Evolutionary conservation across 1,140 invertebrate species (phyloP), one percentile per base, ranked within the genome.

Genomic region (Drosophila pandora): DNA sequence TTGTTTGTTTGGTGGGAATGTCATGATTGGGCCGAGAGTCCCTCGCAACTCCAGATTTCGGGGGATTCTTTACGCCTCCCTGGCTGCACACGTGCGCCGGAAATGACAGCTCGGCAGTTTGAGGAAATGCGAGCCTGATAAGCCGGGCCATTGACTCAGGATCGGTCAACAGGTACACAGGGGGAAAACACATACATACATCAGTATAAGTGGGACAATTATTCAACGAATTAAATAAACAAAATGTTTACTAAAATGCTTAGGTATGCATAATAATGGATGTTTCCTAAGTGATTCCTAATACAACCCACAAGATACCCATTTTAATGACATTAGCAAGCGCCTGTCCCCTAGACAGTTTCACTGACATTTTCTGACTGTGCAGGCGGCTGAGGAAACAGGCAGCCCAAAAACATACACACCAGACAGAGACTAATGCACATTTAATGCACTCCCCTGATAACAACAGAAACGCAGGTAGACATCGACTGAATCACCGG

Each of bases 41-140:
- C 39, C 1, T 30, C 47, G 21, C 41, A 50, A 22, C 39, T 45
- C 2, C 32, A 12, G 4, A 57, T 53, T 39, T 45, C 57, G 47
- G 59, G 30, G 10, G 56, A 48, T 21, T 28, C 62, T 62, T 76
- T 69, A 81, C 61, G 79, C 63, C 81, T 69, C 72, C 55, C 32
- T 72, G 74, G 52, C 37, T 49, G 56, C 64, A 78, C 81, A 85
- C 82, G 76, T 85, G 81, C 81, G 74, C 25, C 82, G 78, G 83
- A 85, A 85, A 70, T 85, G 74, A 63, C 54, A 53, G 69, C 72
- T 74, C 67, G 55, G 74, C 71, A 72, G 65, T 62, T 59, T 76
- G 60, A 37, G 64, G 72, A 76, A 76, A 76, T 54, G 52, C 22
- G 25, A 41, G 43, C n/a, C 65, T 68, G 74, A 76, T 76, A 76